Conservation (phyloP, 2,888 invertebrate species). For the Platerodrilus igneus region DNA sequence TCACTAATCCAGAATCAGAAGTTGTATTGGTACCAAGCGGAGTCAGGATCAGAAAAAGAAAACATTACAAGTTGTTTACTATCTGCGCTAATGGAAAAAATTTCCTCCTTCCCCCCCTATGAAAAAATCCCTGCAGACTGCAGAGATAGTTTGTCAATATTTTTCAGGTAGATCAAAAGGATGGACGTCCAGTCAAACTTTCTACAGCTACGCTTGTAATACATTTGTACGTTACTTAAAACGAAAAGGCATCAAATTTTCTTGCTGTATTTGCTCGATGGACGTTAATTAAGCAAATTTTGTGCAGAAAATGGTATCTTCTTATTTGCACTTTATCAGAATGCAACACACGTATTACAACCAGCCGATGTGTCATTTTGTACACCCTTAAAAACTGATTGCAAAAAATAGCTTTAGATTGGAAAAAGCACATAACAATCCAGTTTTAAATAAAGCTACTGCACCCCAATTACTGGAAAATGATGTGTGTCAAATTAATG, state of each 20-base stretch:
- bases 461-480: conserved; percentile 5
- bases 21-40: too few species aligned
- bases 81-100: too few species aligned
- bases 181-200: conserved; percentile 19
- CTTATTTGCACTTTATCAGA: conserved; percentile 12
- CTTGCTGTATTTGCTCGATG: conserved; percentile 18
- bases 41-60: too few species aligned
- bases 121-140: conserved; percentile 12
- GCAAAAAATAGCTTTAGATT: conserved; percentile 10
- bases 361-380: conserved; percentile 16
- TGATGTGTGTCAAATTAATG: background rate
- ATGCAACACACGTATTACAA: conserved; percentile 16
- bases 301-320: conserved; percentile 20
- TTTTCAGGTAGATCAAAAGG: conserved; percentile 6
- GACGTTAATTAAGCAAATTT: conserved; percentile 18
- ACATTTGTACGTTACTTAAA: conserved; percentile 15
- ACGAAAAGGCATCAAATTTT: conserved; percentile 19
- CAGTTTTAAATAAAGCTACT: conserved; percentile 7
- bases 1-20: too few species aligned
- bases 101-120: conserved; percentile 2
- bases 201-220: conserved; percentile 20
- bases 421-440: conserved; percentile 12
- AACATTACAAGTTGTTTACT: too few species aligned
- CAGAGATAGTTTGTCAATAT: too few species aligned
- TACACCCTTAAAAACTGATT: conserved; percentile 17